A percentile compares a stretch with the other conserved stretches of the same genome.
Conservation (phyloP, 92 coral and sea anemone species). For the Palythoa heliodiscus region DNA sequence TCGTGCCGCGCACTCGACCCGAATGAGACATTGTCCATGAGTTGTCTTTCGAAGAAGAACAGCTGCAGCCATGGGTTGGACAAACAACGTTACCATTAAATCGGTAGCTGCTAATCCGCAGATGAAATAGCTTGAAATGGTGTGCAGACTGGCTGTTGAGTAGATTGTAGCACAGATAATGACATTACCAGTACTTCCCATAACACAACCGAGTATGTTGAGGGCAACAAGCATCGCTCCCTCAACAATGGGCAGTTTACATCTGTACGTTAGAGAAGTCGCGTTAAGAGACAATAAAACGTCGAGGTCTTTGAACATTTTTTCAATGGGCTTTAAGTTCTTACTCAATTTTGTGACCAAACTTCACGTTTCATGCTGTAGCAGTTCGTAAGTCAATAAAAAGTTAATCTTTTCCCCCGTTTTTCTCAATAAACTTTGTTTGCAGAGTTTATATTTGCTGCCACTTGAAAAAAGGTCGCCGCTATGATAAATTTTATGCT, state of each 20-base stretch:
- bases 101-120: conserved; percentile 64
- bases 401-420: too few relatives aligned
- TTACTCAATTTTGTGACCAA: too few relatives aligned
- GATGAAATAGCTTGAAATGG: conserved; percentile 68
- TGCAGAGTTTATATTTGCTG: too few relatives aligned
- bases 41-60: conserved; percentile 55
- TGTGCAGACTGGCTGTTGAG: conserved; percentile 59
- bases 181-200: conserved; percentile 66
- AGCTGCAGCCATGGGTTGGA: conserved; percentile 55
- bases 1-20: conserved; percentile 68
- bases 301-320: conserved; percentile 24
- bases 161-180: conserved; percentile 59
- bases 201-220: conserved; percentile 49
- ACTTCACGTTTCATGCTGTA: too few relatives aligned
- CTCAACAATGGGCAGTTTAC: conserved; percentile 15
- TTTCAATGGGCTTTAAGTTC: neutral
- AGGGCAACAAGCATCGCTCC: conserved; percentile 37
- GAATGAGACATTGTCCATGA: conserved; percentile 60
- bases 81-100: conserved; percentile 52
- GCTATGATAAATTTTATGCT: too few relatives aligned
- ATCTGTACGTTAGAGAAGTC: conserved; percentile 23
- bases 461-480: too few relatives aligned
- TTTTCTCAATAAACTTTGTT: too few relatives aligned
- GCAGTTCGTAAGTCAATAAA: too few relatives aligned
- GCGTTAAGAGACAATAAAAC: conserved; percentile 4